Base-by-base conservation (phyloP, 1,140 invertebrate species). In the Ips typographus region DNA sequence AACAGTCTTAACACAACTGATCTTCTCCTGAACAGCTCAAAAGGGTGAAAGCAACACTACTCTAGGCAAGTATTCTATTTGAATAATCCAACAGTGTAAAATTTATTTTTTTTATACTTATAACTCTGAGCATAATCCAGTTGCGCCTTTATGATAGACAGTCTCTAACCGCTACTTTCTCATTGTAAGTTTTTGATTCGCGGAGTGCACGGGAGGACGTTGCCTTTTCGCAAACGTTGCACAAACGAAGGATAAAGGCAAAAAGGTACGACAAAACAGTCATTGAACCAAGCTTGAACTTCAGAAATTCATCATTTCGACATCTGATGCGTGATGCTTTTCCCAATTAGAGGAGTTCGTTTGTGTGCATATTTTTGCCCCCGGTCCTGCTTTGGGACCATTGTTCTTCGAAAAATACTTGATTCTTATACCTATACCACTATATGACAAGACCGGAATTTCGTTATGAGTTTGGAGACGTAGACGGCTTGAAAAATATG, bases 251-350 rank as follows among this genome's bases (percentile, higher is more conserved):
- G 22, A 22, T 22, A 43, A 56, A 58, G 40, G 40, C 39, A 7
- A 49, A 55, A 52, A 37, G 38, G 41, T 36, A 63, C 38, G 41
- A 37, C 53, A 6, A 58, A 66, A 43, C 53, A 40, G 64, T 66
- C 64, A 66, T 56, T 49, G 64, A 66, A 66, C 64, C 22, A 22
- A 22, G 22, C 22, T 22, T 22, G 22, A 22, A 22, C 22, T 22
- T 40, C 40, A 58, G 39, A 55, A 56, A 42, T 58, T 40, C 64
- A 66, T 66, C 64, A 55, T 57, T 66, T 66, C 51, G 64, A 58
- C 63, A 65, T 42, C 51, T 58, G 43, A 47, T 58, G 42, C 64
- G 64, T 66, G 64, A 66, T 66, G 58, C 47, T 55, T 56, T 56
- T 66, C 42, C 49, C 41, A 66, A 66, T 66, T 66, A 47, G 8